These are phyloP conservation scores for Athrips mouffetella DNA, from an alignment of 2,888 invertebrate genomes.

Conservation along the genomic window DNA sequence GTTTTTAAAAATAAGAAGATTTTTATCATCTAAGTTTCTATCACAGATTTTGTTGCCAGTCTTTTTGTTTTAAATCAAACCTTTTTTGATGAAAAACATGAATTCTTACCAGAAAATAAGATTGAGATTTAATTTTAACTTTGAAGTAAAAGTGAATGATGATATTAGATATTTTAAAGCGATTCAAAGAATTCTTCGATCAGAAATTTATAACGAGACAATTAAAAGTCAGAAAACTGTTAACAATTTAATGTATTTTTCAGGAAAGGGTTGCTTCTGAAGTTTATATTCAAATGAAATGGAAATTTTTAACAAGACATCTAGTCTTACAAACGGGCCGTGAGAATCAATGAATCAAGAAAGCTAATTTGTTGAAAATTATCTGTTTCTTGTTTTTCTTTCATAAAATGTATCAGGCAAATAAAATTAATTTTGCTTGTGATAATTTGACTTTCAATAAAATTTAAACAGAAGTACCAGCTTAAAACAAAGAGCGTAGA, in stretches of 20 bases:
- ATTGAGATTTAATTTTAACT: neutral
- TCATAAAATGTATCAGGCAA: conserved; percentile 8
- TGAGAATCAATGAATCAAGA: conserved; percentile 48
- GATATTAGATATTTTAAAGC: no score
- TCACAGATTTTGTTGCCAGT: neutral
- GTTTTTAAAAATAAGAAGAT: conserved; percentile 19
- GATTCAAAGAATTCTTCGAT: conserved; percentile 37
- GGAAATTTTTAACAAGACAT: conserved; percentile 74
- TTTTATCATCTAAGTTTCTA: neutral
- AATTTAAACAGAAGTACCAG: no score
- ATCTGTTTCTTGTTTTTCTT: conserved; percentile 30
- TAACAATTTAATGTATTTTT: conserved; percentile 39
- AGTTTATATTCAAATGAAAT: conserved; percentile 65
- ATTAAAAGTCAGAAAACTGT: conserved; percentile 52
- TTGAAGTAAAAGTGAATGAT: no score
- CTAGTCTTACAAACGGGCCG: conserved; percentile 30
- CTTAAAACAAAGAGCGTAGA: no score
- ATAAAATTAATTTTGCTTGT: conserved; percentile 11
- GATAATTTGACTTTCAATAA: neutral
- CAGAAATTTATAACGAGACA: conserved; percentile 65
- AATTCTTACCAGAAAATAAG: neutral
- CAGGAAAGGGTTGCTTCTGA: conserved; percentile 53
- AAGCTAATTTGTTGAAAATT: conserved; percentile 55
- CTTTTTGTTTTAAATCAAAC: conserved; percentile 1
- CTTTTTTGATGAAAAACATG: neutral